Evolutionary conservation across 2,113 vertebrate genomes (phyloP).

Genomic region (Perca schrenkii): DNA sequence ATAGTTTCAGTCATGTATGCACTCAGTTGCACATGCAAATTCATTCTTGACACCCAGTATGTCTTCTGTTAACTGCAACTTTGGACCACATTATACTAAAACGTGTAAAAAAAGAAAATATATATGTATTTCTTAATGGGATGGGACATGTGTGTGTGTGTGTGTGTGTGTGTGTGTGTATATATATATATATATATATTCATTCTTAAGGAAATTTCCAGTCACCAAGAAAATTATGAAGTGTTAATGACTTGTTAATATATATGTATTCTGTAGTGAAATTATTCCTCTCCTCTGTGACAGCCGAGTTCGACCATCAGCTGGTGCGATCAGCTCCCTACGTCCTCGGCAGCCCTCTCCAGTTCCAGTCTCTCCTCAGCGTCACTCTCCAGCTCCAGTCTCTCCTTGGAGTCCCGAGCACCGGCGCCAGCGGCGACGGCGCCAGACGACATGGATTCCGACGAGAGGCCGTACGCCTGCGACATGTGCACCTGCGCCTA

Average conservation of each 20-base stretch:
- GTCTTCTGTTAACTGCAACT: background rate
- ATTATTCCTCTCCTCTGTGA: background rate
- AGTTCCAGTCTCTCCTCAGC: conserved; percentile 77
- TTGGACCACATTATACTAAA: too few relatives aligned
- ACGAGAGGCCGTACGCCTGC: conserved; percentile 84
- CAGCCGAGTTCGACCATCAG: conserved; percentile 81
- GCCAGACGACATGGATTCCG: conserved; percentile 75
- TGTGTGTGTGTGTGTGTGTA: too few relatives aligned
- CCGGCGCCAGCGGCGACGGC: conserved; percentile 34
- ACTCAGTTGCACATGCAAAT: background rate
- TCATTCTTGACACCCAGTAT: too few relatives aligned
- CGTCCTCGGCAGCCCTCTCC: conserved; percentile 77
- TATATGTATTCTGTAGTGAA: background rate
- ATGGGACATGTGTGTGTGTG: too few relatives aligned
- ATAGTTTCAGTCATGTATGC: background rate
- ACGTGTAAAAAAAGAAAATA: background rate
- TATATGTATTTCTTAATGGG: background rate
- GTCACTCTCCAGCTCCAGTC: conserved; percentile 76
- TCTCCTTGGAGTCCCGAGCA: conserved; percentile 77
- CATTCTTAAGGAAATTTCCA: background rate
- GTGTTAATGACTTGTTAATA: background rate
- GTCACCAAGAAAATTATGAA: background rate
- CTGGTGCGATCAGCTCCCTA: conserved; percentile 83
- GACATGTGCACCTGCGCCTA: conserved; percentile 86
- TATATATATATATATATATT: too few relatives aligned